These are phyloP conservation scores for Mus spicilegus DNA, from an alignment of 2,113 vertebrate species.

Conservation along the genomic window DNA sequence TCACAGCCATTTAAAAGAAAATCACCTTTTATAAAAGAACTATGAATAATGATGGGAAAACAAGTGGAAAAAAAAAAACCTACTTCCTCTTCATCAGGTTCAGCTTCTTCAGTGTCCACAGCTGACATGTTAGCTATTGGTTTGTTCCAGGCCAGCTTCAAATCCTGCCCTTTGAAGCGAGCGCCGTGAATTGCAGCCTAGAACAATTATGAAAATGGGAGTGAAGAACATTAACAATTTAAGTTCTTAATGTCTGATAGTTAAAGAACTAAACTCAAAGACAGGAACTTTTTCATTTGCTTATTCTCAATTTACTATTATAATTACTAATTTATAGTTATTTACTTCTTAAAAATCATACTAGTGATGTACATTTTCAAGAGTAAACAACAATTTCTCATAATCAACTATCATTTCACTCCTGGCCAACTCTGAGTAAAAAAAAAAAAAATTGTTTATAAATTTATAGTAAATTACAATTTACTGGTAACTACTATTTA, in stretches of 20 bases:
- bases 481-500: background rate
- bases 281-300: background rate
- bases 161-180: constrained; percentile 93
- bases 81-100: constrained; percentile 97
- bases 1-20: constrained; percentile 53
- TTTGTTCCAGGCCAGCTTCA: constrained; percentile 97
- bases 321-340: background rate
- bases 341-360: constrained; percentile 42
- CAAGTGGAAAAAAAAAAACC: constrained; percentile 71
- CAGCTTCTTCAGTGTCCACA: constrained; percentile 92
- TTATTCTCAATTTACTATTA: constrained; percentile 15
- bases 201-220: constrained; percentile 76
- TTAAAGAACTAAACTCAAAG: constrained; percentile 47
- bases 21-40: constrained; percentile 57
- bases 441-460: background rate
- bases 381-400: constrained; percentile 37
- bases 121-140: constrained; percentile 88
- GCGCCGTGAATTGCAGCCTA: constrained; percentile 95
- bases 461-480: background rate
- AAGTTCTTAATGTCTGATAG: background rate
- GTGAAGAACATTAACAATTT: constrained; percentile 50
- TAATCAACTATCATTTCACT: constrained; percentile 25
- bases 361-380: background rate
- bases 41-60: constrained; percentile 57
- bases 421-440: background rate